Evolutionary conservation across 2,113 vertebrate species (phyloP).

Genomic region (Hemibagrus wyckioides): DNA sequence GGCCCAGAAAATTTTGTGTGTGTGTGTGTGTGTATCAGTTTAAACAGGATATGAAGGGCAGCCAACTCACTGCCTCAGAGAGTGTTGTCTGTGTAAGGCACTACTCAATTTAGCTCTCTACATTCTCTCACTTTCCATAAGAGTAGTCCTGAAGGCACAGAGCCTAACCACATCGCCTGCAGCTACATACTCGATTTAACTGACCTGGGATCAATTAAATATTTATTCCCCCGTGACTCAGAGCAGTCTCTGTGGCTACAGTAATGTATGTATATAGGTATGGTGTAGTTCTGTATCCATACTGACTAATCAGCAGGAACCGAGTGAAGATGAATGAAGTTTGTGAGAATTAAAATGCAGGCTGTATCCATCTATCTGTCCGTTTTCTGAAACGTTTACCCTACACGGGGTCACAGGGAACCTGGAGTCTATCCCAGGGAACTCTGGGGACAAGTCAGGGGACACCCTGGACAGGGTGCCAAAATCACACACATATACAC

Average conservation of each 20-base stretch:
- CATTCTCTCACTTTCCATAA: conserved; percentile 35
- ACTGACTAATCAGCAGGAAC: neutral
- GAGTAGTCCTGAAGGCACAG: conserved; percentile 24
- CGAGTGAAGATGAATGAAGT: neutral
- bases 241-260: neutral
- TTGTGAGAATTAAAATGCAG: neutral
- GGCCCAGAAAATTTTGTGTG: conserved; percentile 9
- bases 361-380: no score
- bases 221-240: neutral
- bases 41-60: conserved; percentile 48
- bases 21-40: conserved; percentile 24
- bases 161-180: conserved; percentile 30
- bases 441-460: no score
- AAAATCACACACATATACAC: no score
- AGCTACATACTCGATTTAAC: neutral
- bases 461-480: no score
- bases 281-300: neutral
- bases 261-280: neutral
- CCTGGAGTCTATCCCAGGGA: no score
- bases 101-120: conserved; percentile 32
- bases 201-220: conserved; percentile 29
- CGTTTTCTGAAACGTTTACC: no score
- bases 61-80: conserved; percentile 39
- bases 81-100: conserved; percentile 29
- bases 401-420: no score